Conservation (phyloP, 2,888 invertebrate genomes). For the Eupithecia exiguata region DNA sequence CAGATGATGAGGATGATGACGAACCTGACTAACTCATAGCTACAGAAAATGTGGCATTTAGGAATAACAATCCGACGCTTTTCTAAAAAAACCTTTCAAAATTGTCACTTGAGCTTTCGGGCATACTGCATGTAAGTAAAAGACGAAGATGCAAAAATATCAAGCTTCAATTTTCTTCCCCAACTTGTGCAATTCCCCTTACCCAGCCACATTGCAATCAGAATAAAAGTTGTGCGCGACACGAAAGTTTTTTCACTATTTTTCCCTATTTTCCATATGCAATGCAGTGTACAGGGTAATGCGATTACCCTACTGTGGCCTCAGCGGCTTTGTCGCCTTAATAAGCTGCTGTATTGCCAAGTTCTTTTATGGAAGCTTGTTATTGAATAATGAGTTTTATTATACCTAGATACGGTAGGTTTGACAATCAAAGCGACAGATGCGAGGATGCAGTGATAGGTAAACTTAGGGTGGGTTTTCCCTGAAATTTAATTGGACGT, state of each 20-base stretch:
- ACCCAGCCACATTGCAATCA: constrained; percentile 34
- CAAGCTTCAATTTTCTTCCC: constrained; percentile 3
- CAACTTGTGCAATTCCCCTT: constrained; percentile 17
- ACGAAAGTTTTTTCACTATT: constrained; percentile 29
- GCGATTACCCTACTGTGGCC: constrained; percentile 38
- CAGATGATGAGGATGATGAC: background rate
- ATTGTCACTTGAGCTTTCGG: background rate
- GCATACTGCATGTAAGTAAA: background rate
- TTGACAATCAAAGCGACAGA: background rate
- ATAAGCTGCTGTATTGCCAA: constrained; percentile 34
- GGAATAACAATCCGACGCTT: background rate
- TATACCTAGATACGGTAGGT: background rate
- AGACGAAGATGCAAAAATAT: background rate
- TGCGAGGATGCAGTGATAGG: background rate
- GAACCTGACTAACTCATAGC: background rate
- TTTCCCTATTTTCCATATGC: constrained; percentile 43
- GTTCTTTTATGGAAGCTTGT: constrained; percentile 19
- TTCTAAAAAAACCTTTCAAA: background rate
- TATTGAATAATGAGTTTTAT: constrained; percentile 23
- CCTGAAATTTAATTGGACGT: background rate
- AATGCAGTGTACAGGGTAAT: constrained; percentile 37
- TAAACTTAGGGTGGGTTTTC: background rate
- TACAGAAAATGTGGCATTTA: background rate
- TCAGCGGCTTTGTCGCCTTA: constrained; percentile 35
- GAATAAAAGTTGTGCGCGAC: constrained; percentile 37